Evolutionary conservation across 2,113 vertebrate species (phyloP), one percentile per base, ranked within the genome.

Genomic region (Varanus salvator): DNA sequence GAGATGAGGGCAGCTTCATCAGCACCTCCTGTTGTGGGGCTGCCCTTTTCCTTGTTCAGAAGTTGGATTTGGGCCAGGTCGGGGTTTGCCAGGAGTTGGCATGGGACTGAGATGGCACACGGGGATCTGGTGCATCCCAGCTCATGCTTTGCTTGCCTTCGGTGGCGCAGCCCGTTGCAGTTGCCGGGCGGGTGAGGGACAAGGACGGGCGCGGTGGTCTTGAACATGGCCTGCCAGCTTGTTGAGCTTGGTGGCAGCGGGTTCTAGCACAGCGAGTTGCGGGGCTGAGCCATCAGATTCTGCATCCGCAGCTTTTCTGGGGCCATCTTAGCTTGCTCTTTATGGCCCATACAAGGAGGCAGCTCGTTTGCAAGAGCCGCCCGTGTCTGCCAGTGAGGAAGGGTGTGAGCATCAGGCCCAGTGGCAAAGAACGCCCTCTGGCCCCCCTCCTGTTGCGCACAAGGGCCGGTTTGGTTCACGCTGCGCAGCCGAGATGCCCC

Each of bases 121-220:
- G 0, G 75, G 0, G 97, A 98, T 27, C 95, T 98, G 80, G 95
- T 95, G 0, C 97, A 96, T 75, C 98, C 96, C 25, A 48, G 97
- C 85, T 97, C 98, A 68, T 98, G 98, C 64, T 96, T 98, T 1
- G 96, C 97, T 66, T 96, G 98, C 86, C 98, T 99, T 91, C 98
- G 98, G 87, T 98, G 97, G 97, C 97, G 98, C 97, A 97, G 1
- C 95, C 99, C 1, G 98, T 98, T 68, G 98, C 98, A 92, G 97
- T 98, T 92, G 96, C 98, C 31, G 90, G 96, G 0, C 97, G 98
- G 98, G 98, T 99, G 87, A 96, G 94, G 90, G 9, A 6, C n/a
- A 0, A 34, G 50, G 1, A 64, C 44, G 17, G 14, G 4, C 38
- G 50, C 21, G 72, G 81, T 78, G 44, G 27, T n/a, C 29, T n/a